Evolutionary conservation across 2,797 vertebrate species (phyloP).

Genomic region (Kryptopterus vitreolus): DNA sequence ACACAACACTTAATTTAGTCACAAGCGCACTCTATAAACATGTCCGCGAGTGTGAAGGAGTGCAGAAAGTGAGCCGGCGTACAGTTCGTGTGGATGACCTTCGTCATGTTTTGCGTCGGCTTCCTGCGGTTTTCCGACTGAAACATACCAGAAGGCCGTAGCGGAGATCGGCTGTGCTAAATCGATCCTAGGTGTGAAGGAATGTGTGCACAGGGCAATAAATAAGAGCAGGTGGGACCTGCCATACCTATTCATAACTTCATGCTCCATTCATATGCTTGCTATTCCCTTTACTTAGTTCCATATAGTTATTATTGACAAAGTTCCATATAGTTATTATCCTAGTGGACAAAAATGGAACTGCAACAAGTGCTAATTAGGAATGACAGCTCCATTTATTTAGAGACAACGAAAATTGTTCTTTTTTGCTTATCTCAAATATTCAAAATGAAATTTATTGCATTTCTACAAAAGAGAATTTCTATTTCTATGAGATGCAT

Average conservation of each 20-base stretch:
- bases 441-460: not conserved
- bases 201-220: not conserved
- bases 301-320: not conserved
- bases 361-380: not conserved
- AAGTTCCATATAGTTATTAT: not conserved
- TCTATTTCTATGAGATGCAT: not conserved
- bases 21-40: slow-evolving; percentile 18
- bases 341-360: not conserved
- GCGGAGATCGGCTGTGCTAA: not conserved
- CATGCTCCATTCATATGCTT: not conserved
- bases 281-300: too few relatives aligned
- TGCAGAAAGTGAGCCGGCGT: not conserved
- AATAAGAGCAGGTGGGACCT: not conserved
- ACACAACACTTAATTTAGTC: slow-evolving; percentile 43
- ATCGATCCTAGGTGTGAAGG: not conserved
- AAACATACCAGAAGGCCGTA: not conserved
- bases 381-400: too few relatives aligned
- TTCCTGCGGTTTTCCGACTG: not conserved
- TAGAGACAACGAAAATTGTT: too few relatives aligned
- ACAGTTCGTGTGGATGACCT: not conserved
- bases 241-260: not conserved
- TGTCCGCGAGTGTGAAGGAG: slow-evolving; percentile 9
- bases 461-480: not conserved
- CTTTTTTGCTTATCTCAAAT: not conserved
- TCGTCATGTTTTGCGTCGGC: not conserved